Evolutionary conservation across 2,888 invertebrate genomes (phyloP), one percentile per base, ranked within the genome.

Genomic region (Sphaerophoria taeniata): DNA sequence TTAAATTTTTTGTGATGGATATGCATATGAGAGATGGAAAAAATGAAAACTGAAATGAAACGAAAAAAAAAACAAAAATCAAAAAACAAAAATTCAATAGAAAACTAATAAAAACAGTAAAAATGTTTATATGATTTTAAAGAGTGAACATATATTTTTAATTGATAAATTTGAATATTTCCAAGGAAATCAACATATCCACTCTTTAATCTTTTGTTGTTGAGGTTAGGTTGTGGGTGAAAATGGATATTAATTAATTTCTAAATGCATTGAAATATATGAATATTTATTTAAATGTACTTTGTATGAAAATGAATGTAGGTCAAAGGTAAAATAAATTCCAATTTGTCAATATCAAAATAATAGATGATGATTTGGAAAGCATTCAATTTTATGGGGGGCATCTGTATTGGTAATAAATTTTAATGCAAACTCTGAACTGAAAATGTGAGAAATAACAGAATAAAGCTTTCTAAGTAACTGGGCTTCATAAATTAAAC

Each of bases 11-110:
- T 49, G 71, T 74, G 80, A 72, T 75, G 78, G 61, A 71, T 67
- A 78, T 80, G 80, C 74, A 75, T 24, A 84, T 84, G 74, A 80
- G 67, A 45, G 67, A 70, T 80, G 75, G 80, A 11, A 43, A 70
- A 72, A 80, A 79, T 84, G 70, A 84, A 24, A 78, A 84, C 74
- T 84, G 79, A 80, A 84, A 79, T 65, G 76, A 77, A 83, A 73
- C 36, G 61, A 56, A 77, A 49, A 74, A 14, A 49, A 65, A 34
- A 6, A 11, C 39, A 60, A 58, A 58, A 60, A 60, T 6, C 24
- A 65, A 65, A 36, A 65, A 2, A 49, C 16, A 34, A 49, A 63
- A 65, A 33, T 14, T 47, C 1, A 24, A 63, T 47, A 65, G 16
- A 5, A 36, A 16, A 49, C 16, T 65, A 1, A 47, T 63, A 51